Evolutionary conservation across 2,113 vertebrate species (phyloP).

Genomic region (Speoplatyrhinus poulsoni): DNA sequence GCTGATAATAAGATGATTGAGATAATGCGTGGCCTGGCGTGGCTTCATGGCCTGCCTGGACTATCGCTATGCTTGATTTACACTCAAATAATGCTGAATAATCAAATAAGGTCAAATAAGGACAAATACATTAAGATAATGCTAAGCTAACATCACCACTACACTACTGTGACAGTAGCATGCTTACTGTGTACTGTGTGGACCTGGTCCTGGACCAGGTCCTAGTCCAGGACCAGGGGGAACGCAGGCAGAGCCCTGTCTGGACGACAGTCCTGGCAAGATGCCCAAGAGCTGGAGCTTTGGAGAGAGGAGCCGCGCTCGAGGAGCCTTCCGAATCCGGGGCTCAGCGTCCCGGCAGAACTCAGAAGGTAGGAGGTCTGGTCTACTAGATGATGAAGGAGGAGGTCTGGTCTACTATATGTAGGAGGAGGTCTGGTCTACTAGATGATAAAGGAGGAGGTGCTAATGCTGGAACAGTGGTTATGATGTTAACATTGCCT

Average conservation of each 20-base stretch:
- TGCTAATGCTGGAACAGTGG: too few species aligned
- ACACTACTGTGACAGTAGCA: not conserved
- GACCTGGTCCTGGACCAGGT: conserved; percentile 22
- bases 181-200: not conserved
- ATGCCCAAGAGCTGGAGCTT: conserved; percentile 98
- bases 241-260: conserved; percentile 87
- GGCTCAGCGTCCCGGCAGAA: conserved; percentile 91
- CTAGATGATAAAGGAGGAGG: too few species aligned
- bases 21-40: too few species aligned
- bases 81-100: too few species aligned
- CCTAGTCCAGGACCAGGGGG: conserved; percentile 80
- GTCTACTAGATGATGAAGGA: too few species aligned
- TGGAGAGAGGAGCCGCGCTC: conserved; percentile 85
- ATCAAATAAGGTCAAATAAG: too few species aligned
- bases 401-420: too few species aligned
- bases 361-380: conserved; percentile 86
- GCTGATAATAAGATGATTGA: too few species aligned
- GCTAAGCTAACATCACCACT: not conserved
- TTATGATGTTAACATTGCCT: not conserved
- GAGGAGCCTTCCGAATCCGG: conserved; percentile 92
- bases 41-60: too few species aligned
- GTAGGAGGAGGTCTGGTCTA: too few species aligned
- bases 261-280: conserved; percentile 93
- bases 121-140: not conserved
- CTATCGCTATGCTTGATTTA: too few species aligned